Evolutionary conservation across 2,113 vertebrate genomes (phyloP).

Genomic region (Hemiprocne comata): DNA sequence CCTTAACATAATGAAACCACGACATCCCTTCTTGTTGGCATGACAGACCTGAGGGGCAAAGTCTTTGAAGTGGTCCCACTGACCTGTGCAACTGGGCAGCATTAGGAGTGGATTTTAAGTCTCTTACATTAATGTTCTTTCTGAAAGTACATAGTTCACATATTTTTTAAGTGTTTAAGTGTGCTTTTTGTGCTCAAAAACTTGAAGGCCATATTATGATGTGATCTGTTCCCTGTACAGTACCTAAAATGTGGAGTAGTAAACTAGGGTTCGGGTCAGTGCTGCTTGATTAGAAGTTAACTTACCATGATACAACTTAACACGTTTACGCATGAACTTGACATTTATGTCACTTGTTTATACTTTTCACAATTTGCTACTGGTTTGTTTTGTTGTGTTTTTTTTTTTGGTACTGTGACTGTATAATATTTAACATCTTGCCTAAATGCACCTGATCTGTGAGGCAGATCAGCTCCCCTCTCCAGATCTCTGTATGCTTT

Average conservation of each 20-base stretch:
- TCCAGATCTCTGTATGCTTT: neutral
- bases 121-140: neutral
- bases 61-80: neutral
- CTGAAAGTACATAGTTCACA: neutral
- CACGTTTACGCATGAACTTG: neutral
- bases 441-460: neutral
- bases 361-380: neutral
- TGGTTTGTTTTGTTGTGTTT: too few relatives aligned
- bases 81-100: neutral
- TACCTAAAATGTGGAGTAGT: neutral
- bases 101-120: neutral
- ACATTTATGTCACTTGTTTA: neutral
- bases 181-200: neutral
- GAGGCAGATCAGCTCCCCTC: neutral
- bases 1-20: neutral
- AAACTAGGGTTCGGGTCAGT: neutral
- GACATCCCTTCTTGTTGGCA: neutral
- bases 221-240: neutral
- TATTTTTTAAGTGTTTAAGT: neutral
- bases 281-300: neutral
- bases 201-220: accelerated
- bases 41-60: neutral
- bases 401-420: neutral
- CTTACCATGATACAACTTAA: neutral
- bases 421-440: neutral